Evolutionary conservation across 2,888 invertebrate species (phyloP).

Genomic region (Drosophila imparisetae): DNA sequence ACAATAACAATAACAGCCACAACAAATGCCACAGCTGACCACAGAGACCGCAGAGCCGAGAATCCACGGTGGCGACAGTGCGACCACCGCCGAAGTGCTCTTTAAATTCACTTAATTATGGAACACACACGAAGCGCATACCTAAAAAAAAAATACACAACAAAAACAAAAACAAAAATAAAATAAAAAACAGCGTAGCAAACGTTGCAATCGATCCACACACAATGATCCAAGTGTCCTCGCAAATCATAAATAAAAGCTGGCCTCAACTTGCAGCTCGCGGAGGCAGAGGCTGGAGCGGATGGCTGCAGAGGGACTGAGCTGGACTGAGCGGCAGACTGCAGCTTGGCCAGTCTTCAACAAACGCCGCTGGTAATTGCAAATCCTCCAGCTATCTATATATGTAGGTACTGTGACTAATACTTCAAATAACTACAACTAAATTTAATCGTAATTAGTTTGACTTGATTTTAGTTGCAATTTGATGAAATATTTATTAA

Average conservation of each 20-base stretch:
- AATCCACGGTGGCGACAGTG: conserved; percentile 45
- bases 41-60: neutral
- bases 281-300: neutral
- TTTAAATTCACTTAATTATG: conserved; percentile 83
- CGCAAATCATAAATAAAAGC: conserved; percentile 79
- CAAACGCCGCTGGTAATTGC: conserved; percentile 39
- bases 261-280: conserved; percentile 30
- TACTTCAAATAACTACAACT: neutral
- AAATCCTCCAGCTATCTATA: conserved; percentile 32
- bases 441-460: neutral
- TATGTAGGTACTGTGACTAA: conserved; percentile 33
- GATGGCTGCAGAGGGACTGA: neutral
- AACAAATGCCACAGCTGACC: conserved; percentile 27
- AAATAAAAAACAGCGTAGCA: conserved; percentile 38
- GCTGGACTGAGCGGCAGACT: neutral
- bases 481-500: neutral
- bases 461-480: neutral
- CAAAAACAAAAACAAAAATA: conserved; percentile 27
- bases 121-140: conserved; percentile 83
- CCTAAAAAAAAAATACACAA: conserved; percentile 43
- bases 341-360: conserved; percentile 22
- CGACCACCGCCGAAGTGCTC: conserved; percentile 73
- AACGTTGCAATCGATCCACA: conserved; percentile 52
- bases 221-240: conserved; percentile 58
- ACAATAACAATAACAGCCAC: conserved; percentile 24